Conservation (phyloP, 2,113 vertebrate genomes). For the Aspidoscelis tigris region DNA sequence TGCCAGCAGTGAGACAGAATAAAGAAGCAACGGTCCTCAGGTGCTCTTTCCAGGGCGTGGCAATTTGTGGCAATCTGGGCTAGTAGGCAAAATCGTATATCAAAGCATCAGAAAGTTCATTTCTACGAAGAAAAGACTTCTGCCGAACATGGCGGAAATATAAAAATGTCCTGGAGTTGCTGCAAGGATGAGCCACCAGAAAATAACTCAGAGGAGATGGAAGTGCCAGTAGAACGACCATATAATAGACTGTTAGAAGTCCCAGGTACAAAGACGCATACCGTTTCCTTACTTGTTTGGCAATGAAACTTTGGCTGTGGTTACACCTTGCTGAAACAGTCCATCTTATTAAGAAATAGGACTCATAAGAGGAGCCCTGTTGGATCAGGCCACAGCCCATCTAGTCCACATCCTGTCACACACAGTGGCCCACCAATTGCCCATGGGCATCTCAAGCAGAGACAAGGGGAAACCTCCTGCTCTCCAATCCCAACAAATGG, state of each 20-base stretch:
- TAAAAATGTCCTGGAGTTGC: conserved; percentile 17
- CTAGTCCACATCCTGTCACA: too few relatives aligned
- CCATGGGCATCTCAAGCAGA: too few relatives aligned
- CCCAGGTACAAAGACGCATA: conserved; percentile 17
- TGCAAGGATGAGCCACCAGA: conserved; percentile 3
- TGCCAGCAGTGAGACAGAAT: conserved; percentile 1
- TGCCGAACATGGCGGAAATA: neutral
- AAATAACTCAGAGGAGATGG: neutral
- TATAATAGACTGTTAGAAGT: neutral
- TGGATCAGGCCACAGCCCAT: too few relatives aligned
- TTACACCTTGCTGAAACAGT: too few relatives aligned
- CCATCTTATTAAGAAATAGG: too few relatives aligned
- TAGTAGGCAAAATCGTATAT: neutral
- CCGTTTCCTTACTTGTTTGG: neutral
- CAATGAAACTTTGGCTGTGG: neutral
- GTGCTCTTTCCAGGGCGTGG: neutral
- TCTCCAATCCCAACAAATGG: too few relatives aligned
- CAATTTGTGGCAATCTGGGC: neutral
- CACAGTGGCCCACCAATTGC: too few relatives aligned
- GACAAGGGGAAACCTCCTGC: too few relatives aligned
- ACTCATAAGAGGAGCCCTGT: too few relatives aligned
- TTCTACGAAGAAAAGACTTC: neutral
- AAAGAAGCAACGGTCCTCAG: neutral
- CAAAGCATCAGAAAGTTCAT: neutral
- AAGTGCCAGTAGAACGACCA: neutral